These are phyloP conservation scores for Microctonus aethiopoides DNA, from an alignment of 2,888 invertebrate species.

Conservation along the genomic window DNA sequence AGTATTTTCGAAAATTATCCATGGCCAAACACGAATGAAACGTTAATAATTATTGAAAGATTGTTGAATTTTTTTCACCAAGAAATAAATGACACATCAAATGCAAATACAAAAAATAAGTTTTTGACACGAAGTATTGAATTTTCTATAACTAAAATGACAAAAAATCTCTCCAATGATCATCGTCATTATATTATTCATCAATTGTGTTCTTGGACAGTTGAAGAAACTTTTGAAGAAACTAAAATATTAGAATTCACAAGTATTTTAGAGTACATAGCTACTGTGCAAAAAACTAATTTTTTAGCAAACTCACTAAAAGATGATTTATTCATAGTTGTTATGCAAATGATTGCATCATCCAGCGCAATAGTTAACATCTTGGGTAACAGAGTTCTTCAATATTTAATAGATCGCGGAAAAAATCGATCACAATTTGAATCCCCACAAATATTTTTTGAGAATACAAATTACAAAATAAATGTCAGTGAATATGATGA, in stretches of 20 bases:
- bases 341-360: slow-evolving; percentile 69
- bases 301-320: slow-evolving; percentile 67
- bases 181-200: slow-evolving; percentile 69
- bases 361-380: slow-evolving; percentile 68
- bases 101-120: background rate
- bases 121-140: slow-evolving; percentile 69
- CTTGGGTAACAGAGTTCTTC: slow-evolving; percentile 70
- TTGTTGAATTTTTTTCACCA: slow-evolving; percentile 69
- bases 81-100: slow-evolving; percentile 57
- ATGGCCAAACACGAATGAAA: slow-evolving; percentile 67
- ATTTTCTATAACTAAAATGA: slow-evolving; percentile 70
- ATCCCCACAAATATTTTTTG: slow-evolving; percentile 70
- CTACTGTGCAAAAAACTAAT: slow-evolving; percentile 67
- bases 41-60: slow-evolving; percentile 66
- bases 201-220: slow-evolving; percentile 70
- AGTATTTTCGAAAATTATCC: slow-evolving; percentile 67
- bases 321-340: slow-evolving; percentile 67
- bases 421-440: slow-evolving; percentile 68
- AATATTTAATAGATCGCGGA: slow-evolving; percentile 71
- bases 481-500: slow-evolving; percentile 62
- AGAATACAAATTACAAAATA: slow-evolving; percentile 66
- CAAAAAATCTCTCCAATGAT: slow-evolving; percentile 68
- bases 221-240: slow-evolving; percentile 64
- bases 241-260: slow-evolving; percentile 70
- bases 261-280: slow-evolving; percentile 69